A percentile compares a stretch with the other conserved stretches of the same genome.
phyloP scores from a whole-genome alignment of 2,113 vertebrate species.

The Rhagologus leucostigma region DNA sequence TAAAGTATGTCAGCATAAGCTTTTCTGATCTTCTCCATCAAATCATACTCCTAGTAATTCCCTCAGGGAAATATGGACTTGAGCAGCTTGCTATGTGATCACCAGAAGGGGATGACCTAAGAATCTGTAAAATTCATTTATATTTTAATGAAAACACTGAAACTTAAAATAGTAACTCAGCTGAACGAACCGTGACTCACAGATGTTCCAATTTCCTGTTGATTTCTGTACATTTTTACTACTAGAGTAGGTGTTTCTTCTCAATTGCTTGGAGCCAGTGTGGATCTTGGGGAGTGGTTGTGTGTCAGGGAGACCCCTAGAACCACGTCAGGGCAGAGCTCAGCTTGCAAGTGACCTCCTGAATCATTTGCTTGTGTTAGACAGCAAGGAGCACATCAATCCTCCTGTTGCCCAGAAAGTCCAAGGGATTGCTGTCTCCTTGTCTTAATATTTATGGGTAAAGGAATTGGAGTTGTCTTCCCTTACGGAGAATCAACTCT shows the following conservation, averaged over 20 bases:
- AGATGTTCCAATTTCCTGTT: background rate
- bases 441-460: background rate
- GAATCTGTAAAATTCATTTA: background rate
- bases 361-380: background rate
- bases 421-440: background rate
- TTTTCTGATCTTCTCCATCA: background rate
- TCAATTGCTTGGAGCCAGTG: background rate
- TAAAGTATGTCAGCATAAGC: background rate
- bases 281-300: background rate
- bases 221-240: background rate
- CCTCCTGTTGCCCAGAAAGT: background rate
- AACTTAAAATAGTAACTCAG: background rate
- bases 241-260: background rate
- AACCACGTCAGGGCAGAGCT: background rate
- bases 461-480: background rate
- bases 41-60: background rate
- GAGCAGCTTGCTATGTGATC: background rate
- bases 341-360: background rate
- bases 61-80: background rate
- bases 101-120: background rate
- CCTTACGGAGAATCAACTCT: background rate
- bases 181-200: fast-evolving
- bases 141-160: background rate
- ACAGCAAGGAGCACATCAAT: background rate
- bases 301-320: background rate